phyloP scores from a whole-genome alignment of 2,797 vertebrate species.

The Lagodon rhomboides region DNA sequence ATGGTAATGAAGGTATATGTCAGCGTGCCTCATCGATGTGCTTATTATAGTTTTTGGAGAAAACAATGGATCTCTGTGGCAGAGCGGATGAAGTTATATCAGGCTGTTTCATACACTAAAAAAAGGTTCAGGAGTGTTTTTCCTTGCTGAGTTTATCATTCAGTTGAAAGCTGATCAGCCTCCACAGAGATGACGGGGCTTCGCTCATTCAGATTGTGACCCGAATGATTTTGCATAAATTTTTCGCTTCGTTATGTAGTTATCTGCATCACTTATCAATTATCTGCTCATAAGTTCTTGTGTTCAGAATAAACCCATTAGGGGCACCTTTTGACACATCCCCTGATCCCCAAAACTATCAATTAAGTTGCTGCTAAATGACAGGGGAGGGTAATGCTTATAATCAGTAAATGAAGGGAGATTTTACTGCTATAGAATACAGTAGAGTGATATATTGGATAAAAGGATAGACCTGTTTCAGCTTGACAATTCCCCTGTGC shows the following conservation, averaged over 20 bases:
- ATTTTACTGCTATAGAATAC: not conserved
- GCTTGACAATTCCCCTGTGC: not conserved
- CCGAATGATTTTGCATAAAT: not conserved
- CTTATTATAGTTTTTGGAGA: not conserved
- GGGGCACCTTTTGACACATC: not conserved
- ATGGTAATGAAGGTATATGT: not conserved
- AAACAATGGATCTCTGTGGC: not conserved
- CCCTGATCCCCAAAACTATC: not conserved
- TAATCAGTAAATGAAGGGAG: not conserved
- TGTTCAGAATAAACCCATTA: not conserved
- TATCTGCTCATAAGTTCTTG: not conserved
- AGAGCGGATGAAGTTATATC: not conserved
- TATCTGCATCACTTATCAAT: constrained; percentile 5
- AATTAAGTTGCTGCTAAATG: not conserved
- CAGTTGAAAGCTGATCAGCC: not conserved
- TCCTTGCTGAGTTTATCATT: not conserved
- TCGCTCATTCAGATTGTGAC: not conserved
- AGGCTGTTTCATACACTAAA: not conserved
- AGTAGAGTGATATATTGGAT: not conserved
- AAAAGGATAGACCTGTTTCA: not conserved
- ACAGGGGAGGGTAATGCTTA: not conserved
- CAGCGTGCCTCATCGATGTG: not conserved
- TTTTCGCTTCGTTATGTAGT: not conserved
- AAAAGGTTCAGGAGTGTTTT: not conserved
- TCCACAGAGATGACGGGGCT: not conserved